phyloP scores from a whole-genome alignment of 37 sponge, comb jelly and placozoan species.

The Crambe crambe region DNA sequence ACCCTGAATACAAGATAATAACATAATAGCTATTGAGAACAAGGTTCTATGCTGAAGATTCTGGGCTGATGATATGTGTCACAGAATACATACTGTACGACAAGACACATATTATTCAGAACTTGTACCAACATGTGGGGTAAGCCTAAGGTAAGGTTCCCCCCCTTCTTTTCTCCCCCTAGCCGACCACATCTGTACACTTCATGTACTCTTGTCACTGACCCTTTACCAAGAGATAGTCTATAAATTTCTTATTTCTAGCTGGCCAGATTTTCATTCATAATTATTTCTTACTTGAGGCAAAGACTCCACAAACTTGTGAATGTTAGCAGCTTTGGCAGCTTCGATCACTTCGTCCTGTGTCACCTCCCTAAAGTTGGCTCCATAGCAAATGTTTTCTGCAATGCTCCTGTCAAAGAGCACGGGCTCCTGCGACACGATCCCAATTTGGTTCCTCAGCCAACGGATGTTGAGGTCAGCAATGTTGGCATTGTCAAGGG shows the following conservation, averaged over 20 bases:
- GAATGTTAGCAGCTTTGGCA: constrained; percentile 93
- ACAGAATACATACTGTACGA: too few species aligned
- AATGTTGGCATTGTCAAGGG: constrained; percentile 63
- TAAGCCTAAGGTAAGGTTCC: too few species aligned
- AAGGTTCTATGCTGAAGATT: too few species aligned
- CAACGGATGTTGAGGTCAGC: constrained; percentile 71
- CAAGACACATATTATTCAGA: too few species aligned
- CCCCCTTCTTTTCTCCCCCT: too few species aligned
- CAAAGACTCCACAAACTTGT: constrained; percentile 80
- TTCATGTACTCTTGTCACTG: too few species aligned
- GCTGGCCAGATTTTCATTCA: not conserved
- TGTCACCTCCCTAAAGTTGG: constrained; percentile 76
- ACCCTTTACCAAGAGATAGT: too few species aligned
- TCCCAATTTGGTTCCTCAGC: constrained; percentile 82
- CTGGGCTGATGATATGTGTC: too few species aligned
- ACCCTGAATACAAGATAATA: constrained; percentile 52
- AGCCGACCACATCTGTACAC: too few species aligned
- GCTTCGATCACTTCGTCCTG: constrained; percentile 83
- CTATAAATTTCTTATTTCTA: too few species aligned
- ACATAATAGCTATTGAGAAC: too few species aligned
- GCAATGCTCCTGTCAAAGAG: constrained; percentile 85
- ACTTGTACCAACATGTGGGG: too few species aligned
- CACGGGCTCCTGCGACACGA: constrained; percentile 91
- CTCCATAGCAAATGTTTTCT: constrained; percentile 95
- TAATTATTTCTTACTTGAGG: constrained; percentile 66